A percentile compares a stretch with the other conserved stretches of the same genome.
Conservation (phyloP, 2,888 invertebrate species). For the Mimas tiliae region DNA sequence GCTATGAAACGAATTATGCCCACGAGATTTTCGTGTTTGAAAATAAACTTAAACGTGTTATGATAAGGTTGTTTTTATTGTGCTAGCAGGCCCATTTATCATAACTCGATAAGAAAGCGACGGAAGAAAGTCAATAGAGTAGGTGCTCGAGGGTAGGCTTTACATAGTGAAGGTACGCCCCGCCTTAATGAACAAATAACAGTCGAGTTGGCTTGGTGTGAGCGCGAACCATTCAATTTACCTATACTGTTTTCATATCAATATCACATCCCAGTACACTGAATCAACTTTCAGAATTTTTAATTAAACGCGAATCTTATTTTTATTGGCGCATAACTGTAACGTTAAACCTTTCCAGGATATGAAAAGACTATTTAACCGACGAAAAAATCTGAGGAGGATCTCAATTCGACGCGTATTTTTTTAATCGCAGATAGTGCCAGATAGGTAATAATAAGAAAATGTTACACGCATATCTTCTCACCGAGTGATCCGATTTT, state of each 20-base stretch:
- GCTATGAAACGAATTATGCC: slow-evolving; percentile 79
- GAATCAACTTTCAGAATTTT: slow-evolving; percentile 10
- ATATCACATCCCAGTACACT: not conserved
- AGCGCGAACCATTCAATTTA: slow-evolving; percentile 48
- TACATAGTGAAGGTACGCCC: slow-evolving; percentile 62
- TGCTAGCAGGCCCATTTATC: slow-evolving; percentile 63
- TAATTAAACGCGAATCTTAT: slow-evolving; percentile 11
- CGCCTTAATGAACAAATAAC: slow-evolving; percentile 70
- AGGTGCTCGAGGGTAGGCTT: slow-evolving; percentile 79
- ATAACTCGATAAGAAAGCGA: slow-evolving; percentile 82
- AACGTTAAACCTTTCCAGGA: not conserved
- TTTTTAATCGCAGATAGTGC: too few species aligned
- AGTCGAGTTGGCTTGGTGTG: slow-evolving; percentile 42
- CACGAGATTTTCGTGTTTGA: slow-evolving; percentile 44
- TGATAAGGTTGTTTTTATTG: slow-evolving; percentile 51
- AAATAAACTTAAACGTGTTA: slow-evolving; percentile 45
- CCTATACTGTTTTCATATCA: slow-evolving; percentile 37
- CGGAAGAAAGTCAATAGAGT: slow-evolving; percentile 84
- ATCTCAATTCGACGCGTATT: too few species aligned
- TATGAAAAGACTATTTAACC: not conserved
- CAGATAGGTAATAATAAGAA: too few species aligned
- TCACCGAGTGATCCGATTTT: too few species aligned
- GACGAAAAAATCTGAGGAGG: too few species aligned
- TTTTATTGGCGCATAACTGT: not conserved
- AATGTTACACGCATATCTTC: too few species aligned